Evolutionary conservation across 2,113 vertebrate genomes (phyloP).

Genomic region (Mormoops blainvillei): DNA sequence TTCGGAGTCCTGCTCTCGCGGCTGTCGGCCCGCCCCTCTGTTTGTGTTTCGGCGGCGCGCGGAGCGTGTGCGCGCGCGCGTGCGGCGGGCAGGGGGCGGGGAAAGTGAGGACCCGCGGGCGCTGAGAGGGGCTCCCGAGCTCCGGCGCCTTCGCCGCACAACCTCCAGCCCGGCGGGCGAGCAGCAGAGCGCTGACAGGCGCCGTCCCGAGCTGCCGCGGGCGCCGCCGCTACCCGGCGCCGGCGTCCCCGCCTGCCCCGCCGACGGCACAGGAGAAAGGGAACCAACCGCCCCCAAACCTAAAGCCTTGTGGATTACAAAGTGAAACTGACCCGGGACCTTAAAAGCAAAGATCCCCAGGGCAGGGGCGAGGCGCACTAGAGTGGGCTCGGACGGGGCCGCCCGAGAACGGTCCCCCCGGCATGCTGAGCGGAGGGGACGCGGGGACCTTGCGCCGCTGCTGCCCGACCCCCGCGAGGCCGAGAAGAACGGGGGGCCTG

Average conservation of each 20-base stretch:
- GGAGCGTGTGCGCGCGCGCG: not conserved
- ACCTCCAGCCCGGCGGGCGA: not conserved
- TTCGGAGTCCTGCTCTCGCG: slow-evolving; percentile 44
- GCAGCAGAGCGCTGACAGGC: slow-evolving; percentile 47
- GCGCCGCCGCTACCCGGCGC: not conserved
- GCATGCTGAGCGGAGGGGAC: slow-evolving; percentile 50
- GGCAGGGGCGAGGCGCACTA: not conserved
- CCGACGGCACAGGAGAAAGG: not conserved
- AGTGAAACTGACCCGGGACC: slow-evolving; percentile 63
- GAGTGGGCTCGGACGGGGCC: not conserved
- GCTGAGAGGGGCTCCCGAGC: not conserved
- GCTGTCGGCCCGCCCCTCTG: slow-evolving; percentile 4
- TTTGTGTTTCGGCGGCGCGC: not conserved
- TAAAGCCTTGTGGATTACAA: slow-evolving; percentile 64
- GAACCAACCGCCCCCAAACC: not conserved
- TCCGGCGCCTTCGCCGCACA: not conserved
- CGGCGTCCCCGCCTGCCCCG: not conserved
- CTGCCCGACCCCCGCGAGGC: slow-evolving; percentile 9
- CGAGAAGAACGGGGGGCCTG: slow-evolving; percentile 1
- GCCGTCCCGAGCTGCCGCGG: slow-evolving; percentile 21
- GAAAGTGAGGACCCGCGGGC: not conserved
- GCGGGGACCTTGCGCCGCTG: not conserved
- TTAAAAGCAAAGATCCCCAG: not conserved
- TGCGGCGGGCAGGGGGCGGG: slow-evolving; percentile 47
- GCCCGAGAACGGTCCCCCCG: not conserved